Conservation (phyloP, 2,888 invertebrate genomes). For the Caenorhabditis auriculariae region DNA sequence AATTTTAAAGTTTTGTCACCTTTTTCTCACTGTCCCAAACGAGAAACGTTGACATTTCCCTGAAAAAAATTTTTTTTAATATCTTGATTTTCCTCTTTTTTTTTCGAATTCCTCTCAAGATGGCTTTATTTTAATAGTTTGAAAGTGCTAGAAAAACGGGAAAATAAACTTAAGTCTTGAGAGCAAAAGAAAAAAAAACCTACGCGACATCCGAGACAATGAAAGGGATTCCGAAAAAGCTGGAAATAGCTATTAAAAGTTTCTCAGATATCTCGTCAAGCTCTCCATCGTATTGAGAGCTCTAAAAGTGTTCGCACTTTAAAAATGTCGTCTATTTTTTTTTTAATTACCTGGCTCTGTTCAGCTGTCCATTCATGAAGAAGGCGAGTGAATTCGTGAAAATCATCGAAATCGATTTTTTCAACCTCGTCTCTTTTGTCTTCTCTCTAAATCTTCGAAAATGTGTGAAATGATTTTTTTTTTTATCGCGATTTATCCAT, state of each 20-base stretch:
- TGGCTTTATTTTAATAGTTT: too few relatives aligned
- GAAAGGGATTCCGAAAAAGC: conserved; percentile 29
- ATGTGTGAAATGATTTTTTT: too few relatives aligned
- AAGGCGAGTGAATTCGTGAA: conserved; percentile 21
- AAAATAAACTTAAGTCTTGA: not conserved
- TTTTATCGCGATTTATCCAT: too few relatives aligned
- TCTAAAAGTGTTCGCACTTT: not conserved
- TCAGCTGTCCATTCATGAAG: conserved; percentile 31
- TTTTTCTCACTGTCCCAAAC: conserved; percentile 37
- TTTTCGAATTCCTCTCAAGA: not conserved
- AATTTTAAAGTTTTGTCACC: too few relatives aligned
- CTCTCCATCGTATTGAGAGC: conserved; percentile 26
- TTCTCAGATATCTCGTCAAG: conserved; percentile 31
- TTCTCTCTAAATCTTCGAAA: conserved; percentile 7
- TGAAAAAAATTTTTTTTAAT: conserved; percentile 1
- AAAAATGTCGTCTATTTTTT: not conserved
- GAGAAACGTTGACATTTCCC: conserved; percentile 31
- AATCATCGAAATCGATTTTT: conserved; percentile 21
- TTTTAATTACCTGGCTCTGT: not conserved
- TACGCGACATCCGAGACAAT: conserved; percentile 28
- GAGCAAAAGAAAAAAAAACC: conserved; percentile 2
- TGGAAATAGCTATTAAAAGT: conserved; percentile 26
- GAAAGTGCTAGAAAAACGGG: too few relatives aligned
- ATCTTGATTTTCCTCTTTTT: not conserved
- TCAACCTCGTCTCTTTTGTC: conserved; percentile 13